Conservation (phyloP, 92 coral and sea anemone genomes). For the Siderastrea siderea region DNA sequence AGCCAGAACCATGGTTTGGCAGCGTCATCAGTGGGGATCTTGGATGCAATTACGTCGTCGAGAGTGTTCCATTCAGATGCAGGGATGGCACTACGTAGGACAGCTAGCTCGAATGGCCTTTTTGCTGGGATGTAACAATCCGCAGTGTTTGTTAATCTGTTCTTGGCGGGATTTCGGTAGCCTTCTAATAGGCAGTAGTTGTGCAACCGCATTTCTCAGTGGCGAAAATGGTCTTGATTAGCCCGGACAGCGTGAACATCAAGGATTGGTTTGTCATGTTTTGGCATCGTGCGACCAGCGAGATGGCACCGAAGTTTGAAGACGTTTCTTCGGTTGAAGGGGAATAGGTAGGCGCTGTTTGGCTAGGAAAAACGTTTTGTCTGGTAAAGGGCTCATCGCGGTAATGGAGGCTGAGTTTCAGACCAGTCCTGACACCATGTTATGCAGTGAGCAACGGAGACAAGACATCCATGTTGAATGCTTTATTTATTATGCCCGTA, state of each 20-base stretch:
- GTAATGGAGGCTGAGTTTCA: too few species aligned
- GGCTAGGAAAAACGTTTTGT: too few species aligned
- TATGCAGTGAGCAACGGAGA: too few species aligned
- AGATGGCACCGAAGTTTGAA: too few species aligned
- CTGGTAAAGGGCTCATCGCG: too few species aligned
- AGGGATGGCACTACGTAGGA: slow-evolving; percentile 10
- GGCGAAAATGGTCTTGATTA: slow-evolving; percentile 18
- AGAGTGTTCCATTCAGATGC: not conserved
- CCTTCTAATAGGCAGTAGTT: slow-evolving; percentile 28
- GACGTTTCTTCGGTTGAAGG: too few species aligned
- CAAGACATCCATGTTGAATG: too few species aligned
- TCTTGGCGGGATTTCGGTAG: slow-evolving; percentile 23
- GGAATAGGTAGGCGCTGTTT: too few species aligned
- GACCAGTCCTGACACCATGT: too few species aligned
- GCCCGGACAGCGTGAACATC: slow-evolving; percentile 20
- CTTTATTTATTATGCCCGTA: too few species aligned
- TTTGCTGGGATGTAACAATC: slow-evolving; percentile 45
- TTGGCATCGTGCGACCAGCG: not conserved
- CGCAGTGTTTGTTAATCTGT: not conserved
- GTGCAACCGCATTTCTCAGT: not conserved
- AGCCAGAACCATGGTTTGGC: slow-evolving; percentile 8
- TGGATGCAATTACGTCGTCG: too few species aligned
- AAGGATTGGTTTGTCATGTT: not conserved
- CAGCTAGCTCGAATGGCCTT: slow-evolving; percentile 23
- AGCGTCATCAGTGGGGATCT: not conserved